Conservation (phyloP, 2,797 vertebrate species). For the Pachyuromys duprasi region DNA sequence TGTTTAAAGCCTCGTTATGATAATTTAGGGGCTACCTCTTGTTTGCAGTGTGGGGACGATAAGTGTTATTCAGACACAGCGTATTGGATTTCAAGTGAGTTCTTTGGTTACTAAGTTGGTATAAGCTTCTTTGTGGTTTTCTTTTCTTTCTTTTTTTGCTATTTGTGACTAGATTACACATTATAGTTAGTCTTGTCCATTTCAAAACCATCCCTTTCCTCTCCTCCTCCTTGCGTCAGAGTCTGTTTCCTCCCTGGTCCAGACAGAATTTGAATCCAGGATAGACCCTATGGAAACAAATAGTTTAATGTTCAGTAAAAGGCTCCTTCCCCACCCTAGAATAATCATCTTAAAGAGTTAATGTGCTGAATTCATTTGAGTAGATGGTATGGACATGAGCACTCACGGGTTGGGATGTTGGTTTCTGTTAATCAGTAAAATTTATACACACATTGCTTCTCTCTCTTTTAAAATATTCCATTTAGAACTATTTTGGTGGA, state of each 20-base stretch:
- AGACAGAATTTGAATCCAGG: neutral
- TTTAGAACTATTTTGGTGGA: constrained; percentile 98
- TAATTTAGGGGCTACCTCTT: neutral
- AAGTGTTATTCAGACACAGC: neutral
- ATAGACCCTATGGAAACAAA: neutral
- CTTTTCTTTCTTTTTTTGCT: neutral
- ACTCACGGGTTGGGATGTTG: neutral
- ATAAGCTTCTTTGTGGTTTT: neutral
- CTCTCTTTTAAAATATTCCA: constrained; percentile 66
- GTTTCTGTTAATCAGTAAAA: constrained; percentile 50
- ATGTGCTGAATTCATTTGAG: constrained; percentile 3
- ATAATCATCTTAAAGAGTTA: constrained; percentile 12
- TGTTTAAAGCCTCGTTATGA: neutral
- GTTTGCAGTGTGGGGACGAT: neutral
- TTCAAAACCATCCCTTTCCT: neutral
- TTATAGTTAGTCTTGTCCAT: neutral
- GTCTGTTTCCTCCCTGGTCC: neutral
- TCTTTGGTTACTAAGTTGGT: neutral
- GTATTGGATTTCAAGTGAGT: neutral
- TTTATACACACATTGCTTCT: constrained; percentile 65
- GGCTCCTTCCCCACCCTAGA: neutral
- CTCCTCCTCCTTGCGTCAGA: too few species aligned
- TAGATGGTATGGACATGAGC: neutral
- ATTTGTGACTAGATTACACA: neutral
- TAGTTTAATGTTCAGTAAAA: neutral